Conservation (phyloP, 2,797 vertebrate genomes). For the Chaenodraco wilsoni region DNA sequence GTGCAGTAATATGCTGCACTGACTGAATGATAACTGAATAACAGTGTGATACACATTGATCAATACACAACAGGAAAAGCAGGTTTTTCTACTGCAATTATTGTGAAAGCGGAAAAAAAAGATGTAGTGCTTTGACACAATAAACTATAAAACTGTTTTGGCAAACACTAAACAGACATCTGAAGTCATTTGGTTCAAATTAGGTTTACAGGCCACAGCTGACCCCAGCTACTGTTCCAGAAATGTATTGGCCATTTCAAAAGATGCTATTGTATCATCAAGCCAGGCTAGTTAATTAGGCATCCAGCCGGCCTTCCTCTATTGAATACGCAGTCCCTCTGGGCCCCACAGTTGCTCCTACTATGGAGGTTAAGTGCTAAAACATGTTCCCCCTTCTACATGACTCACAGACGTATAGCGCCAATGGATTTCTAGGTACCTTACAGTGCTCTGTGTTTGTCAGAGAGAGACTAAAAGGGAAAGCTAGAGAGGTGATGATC, state of each 20-base stretch:
- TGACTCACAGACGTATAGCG: constrained; percentile 61
- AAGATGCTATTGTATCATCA: constrained; percentile 79
- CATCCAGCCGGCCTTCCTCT: constrained; percentile 65
- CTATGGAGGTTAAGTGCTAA: constrained; percentile 81
- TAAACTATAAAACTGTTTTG: constrained; percentile 7
- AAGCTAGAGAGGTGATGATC: constrained; percentile 45
- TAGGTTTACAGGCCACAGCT: constrained; percentile 6
- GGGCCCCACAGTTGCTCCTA: constrained; percentile 77
- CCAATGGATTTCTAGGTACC: constrained; percentile 62
- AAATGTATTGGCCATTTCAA: constrained; percentile 74
- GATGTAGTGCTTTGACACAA: constrained; percentile 2
- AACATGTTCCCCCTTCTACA: constrained; percentile 71
- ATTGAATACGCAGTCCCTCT: constrained; percentile 70
- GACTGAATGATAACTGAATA: constrained; percentile 16
- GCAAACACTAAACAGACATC: not conserved
- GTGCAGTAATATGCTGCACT: not conserved
- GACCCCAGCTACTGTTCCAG: constrained; percentile 43
- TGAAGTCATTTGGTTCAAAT: constrained; percentile 3
- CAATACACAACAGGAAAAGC: not conserved
- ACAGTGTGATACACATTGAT: constrained; percentile 2
- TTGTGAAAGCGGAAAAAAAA: constrained; percentile 11
- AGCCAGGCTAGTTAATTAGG: constrained; percentile 75
- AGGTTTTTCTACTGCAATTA: constrained; percentile 6
- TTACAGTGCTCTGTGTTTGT: constrained; percentile 44
- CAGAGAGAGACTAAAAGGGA: constrained; percentile 31